Evolutionary conservation across 2,888 invertebrate species (phyloP).

Genomic region (Choristoneura rosaceana): DNA sequence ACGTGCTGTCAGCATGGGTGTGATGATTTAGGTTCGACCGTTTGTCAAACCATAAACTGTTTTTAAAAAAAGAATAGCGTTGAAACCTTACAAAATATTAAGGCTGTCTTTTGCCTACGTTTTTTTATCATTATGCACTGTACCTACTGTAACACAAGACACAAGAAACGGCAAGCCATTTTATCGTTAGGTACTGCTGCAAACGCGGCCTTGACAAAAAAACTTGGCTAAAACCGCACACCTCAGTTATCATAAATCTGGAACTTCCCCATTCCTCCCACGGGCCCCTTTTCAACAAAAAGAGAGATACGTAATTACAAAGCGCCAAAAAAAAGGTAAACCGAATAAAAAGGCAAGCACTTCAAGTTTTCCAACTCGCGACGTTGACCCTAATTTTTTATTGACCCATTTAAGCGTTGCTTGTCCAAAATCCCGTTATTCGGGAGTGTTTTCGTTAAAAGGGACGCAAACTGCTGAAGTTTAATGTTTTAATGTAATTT

Average conservation of each 20-base stretch:
- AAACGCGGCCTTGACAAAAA: constrained; percentile 1
- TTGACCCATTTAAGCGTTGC: constrained; percentile 39
- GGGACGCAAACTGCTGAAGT: constrained; percentile 38
- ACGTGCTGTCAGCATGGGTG: too few relatives aligned
- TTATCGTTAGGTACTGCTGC: neutral
- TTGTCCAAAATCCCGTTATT: constrained; percentile 35
- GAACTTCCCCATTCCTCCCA: constrained; percentile 9
- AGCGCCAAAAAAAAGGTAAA: constrained; percentile 30
- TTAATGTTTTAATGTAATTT: constrained; percentile 37
- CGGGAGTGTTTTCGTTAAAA: constrained; percentile 27
- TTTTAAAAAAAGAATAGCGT: too few relatives aligned
- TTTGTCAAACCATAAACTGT: too few relatives aligned
- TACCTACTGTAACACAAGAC: neutral
- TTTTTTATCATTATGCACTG: too few relatives aligned
- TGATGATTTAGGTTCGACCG: too few relatives aligned
- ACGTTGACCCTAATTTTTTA: constrained; percentile 40
- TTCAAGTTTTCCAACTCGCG: constrained; percentile 25
- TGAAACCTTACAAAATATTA: too few relatives aligned
- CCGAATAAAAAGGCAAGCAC: constrained; percentile 13
- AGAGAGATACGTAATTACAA: constrained; percentile 37
- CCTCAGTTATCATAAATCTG: constrained; percentile 5
- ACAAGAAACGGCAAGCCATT: neutral
- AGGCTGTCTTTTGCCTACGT: too few relatives aligned
- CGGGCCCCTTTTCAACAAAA: constrained; percentile 28
- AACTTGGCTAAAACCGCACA: neutral